Conservation (phyloP, 1,140 invertebrate genomes). For the Drosophila ananassae region DNA sequence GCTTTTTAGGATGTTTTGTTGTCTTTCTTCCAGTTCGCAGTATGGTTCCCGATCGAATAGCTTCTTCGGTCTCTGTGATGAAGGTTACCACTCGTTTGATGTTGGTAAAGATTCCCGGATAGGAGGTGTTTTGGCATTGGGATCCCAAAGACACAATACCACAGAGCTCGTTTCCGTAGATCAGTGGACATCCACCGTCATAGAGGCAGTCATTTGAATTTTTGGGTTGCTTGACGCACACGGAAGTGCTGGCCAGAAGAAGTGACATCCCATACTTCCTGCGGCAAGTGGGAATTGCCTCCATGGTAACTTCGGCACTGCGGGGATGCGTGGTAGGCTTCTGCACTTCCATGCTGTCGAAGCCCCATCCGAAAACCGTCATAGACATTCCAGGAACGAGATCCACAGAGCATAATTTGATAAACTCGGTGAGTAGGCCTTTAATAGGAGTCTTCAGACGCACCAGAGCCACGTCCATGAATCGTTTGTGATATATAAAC, state of each 20-base stretch:
- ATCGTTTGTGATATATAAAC: slow-evolving; percentile 1
- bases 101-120: slow-evolving; percentile 38
- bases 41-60: neutral
- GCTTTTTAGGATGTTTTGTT: too few species aligned
- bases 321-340: neutral
- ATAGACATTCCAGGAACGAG: neutral
- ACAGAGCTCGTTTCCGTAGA: slow-evolving; percentile 24
- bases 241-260: neutral
- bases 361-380: slow-evolving; percentile 13
- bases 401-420: slow-evolving; percentile 5
- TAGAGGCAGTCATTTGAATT: slow-evolving; percentile 15
- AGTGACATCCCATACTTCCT: neutral
- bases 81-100: slow-evolving; percentile 15
- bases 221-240: slow-evolving; percentile 24
- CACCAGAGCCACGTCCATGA: slow-evolving; percentile 42
- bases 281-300: neutral
- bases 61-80: slow-evolving; percentile 13
- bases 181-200: slow-evolving; percentile 39
- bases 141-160: slow-evolving; percentile 32
- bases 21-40: neutral
- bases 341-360: neutral
- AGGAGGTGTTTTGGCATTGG: slow-evolving; percentile 10
- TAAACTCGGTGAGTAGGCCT: slow-evolving; percentile 24
- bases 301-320: neutral
- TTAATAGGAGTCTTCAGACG: neutral